These are phyloP conservation scores for Acanthacorydalis orientalis DNA, from an alignment of 2,888 invertebrate genomes.

Conservation along the genomic window DNA sequence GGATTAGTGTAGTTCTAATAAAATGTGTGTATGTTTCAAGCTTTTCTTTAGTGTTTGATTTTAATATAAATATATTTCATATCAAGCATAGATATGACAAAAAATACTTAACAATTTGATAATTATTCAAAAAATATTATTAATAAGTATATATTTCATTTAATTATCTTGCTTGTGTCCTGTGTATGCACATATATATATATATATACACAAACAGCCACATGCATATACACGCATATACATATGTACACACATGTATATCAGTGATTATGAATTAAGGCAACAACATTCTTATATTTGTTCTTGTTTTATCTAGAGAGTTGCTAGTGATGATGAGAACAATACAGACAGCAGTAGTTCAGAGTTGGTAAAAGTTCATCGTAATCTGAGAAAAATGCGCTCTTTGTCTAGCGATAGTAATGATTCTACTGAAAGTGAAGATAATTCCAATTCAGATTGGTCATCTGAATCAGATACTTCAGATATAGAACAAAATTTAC, in stretches of 20 bases:
- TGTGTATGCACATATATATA: no score
- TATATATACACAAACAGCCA: no score
- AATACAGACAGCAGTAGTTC: slow-evolving; percentile 24
- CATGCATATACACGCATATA: neutral
- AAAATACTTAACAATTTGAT: no score
- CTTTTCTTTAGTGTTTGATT: no score
- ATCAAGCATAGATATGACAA: no score
- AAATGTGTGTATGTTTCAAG: no score
- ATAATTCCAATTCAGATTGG: slow-evolving; percentile 9
- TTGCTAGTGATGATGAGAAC: slow-evolving; percentile 32
- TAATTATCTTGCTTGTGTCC: no score
- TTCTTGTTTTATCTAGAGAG: slow-evolving; percentile 28
- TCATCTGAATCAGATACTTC: slow-evolving; percentile 12
- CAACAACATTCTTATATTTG: neutral
- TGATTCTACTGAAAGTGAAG: slow-evolving; percentile 13
- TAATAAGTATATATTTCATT: no score
- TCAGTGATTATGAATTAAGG: neutral
- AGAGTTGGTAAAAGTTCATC: neutral
- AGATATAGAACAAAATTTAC: slow-evolving; percentile 2
- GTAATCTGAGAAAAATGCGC: slow-evolving; percentile 1
- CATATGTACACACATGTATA: neutral
- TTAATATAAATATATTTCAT: no score
- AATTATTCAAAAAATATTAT: no score
- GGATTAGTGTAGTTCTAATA: no score
- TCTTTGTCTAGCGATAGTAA: slow-evolving; percentile 8